Evolutionary conservation across 2,888 invertebrate genomes (phyloP), one percentile per base, ranked within the genome.

Genomic region (Mycogona germanica): DNA sequence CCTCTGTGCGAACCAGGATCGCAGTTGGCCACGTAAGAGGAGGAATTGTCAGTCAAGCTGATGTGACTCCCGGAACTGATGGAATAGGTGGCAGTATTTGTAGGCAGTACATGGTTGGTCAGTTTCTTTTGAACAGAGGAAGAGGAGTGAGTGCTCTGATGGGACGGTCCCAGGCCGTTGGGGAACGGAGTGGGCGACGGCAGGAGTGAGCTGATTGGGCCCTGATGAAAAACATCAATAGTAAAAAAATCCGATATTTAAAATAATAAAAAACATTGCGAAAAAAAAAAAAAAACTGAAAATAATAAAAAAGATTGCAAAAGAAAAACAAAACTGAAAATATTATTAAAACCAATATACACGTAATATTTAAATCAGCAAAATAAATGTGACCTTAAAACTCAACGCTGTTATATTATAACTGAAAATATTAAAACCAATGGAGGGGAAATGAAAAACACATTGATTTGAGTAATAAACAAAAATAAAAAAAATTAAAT

Each of bases 131-230:
- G 55, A 21, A 51, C 42, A 42, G 55, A 41, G 26, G 55, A 55
- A 52, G 56, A 32, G 37, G 55, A 44, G 19, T 55, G 51, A 14
- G 53, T 41, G 25, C 64, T 58, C 40, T 64, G 63, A 25, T 40
- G 55, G 19, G 51, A 55, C 32, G 54, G 51, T 32, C 51, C 55
- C 60, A 28, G 59, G 53, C 55, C 57, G 40, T 59, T 58, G 17
- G 51, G 40, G 2, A 51, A 25, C 12, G 53, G 60, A 17, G 55
- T 30, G 12, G 47, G 9, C 21, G 51, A 40, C n/a, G 59, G 46
- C 26, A 55, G 35, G 26, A 51, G 55, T 6, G 55, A 51, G 30
- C 55, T 55, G 23, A 38, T 26, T 25, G 55, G 51, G 38, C 51
- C 51, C 55, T 55, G 44, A 2, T 46, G 23, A 49, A 21, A 9